Conservation (phyloP, 1,140 invertebrate species). For the Pseudomyrmex flavicornis region DNA sequence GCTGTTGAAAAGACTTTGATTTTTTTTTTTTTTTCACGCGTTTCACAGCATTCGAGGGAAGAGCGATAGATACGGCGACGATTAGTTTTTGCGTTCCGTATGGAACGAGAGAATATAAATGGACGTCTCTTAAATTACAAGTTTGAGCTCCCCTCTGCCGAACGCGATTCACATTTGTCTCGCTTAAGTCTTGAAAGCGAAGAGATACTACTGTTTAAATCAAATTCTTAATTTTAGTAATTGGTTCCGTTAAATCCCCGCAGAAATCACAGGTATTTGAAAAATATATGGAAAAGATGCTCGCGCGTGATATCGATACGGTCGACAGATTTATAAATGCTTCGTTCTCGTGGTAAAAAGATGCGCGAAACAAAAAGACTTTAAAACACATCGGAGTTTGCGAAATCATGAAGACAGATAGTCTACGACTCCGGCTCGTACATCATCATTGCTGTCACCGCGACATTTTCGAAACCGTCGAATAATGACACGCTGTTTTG, state of each 20-base stretch:
- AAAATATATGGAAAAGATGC: too few relatives aligned
- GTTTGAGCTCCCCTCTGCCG: constrained; percentile 28
- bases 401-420: constrained; percentile 67
- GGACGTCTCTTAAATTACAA: constrained; percentile 33
- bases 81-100: constrained; percentile 54
- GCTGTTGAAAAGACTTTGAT: constrained; percentile 7
- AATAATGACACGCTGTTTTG: constrained; percentile 3
- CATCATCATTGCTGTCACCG: constrained; percentile 40
- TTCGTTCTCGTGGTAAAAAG: too few relatives aligned
- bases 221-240: too few relatives aligned
- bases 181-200: not conserved
- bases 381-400: not conserved
- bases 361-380: too few relatives aligned
- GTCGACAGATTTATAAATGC: too few relatives aligned
- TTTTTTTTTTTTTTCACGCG: constrained; percentile 33
- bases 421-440: not conserved
- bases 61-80: constrained; percentile 27
- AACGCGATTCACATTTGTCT: constrained; percentile 40
- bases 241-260: too few relatives aligned
- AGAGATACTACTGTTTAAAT: too few relatives aligned
- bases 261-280: too few relatives aligned
- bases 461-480: not conserved
- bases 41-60: not conserved
- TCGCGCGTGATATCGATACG: too few relatives aligned
- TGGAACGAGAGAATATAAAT: constrained; percentile 26